Evolutionary conservation across 2,113 vertebrate species (phyloP), one percentile per base, ranked within the genome.

Genomic region (Hydrolagus affinis): DNA sequence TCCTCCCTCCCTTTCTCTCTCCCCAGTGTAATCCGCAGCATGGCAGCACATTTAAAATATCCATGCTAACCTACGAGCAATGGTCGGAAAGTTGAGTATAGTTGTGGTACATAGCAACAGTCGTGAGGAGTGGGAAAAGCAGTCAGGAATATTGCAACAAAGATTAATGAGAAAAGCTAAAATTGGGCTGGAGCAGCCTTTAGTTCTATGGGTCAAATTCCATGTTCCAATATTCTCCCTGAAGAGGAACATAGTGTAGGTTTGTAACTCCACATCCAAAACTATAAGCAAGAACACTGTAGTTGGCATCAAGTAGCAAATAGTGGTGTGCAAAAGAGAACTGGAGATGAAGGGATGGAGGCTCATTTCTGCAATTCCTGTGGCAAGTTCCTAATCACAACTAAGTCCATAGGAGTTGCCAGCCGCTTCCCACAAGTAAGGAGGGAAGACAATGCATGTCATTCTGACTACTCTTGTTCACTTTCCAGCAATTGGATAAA

Each of bases 151-250:
- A 32, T 28, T 32, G 62, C 66, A 83, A 83, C 28, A 17, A 28
- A 83, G 62, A 83, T 83, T 83, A 62, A 83, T 68, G 78, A 66
- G 15, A 75, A 75, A 75, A 75, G 73, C 73, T 44, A 75, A 44
- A 32, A 19, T 23, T 66, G 11, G 25, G 62, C 60, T 66, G 78
- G 60, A 66, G 78, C 78, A 68, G 62, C 62, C 30, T 66, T 83
- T 83, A 21, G 25, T 11, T 64, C 77, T 80, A 80, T 64, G 77
- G 77, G 77, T 80, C 77, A 64, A 62, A 25, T 80, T 80, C 77
- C 77, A 80, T 83, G 64, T 66, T 66, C 78, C 78, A 83, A 25
- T 66, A 60, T 83, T 83, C 78, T 28, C 60, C 60, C 60, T 64
- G 60, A 83, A 83, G 23, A 62, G 76, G 77, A 59, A 64, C 77